Evolutionary conservation across 1,140 invertebrate species (phyloP).

Genomic region (Carposina sasakii): DNA sequence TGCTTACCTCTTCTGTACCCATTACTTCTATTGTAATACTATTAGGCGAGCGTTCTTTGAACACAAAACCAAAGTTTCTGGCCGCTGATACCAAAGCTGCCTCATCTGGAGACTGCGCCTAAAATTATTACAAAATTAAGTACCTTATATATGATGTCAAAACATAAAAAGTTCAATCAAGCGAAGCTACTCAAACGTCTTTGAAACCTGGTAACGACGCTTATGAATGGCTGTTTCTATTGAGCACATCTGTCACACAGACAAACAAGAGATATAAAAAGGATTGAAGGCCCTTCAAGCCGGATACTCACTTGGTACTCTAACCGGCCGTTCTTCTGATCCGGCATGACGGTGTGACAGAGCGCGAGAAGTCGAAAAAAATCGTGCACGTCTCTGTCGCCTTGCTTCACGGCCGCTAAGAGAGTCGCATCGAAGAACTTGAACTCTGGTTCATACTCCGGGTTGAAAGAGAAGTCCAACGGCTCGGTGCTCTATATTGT

Average conservation of each 20-base stretch:
- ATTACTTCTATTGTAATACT: slow-evolving; percentile 94
- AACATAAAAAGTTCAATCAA: too few species aligned
- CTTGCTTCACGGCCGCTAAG: slow-evolving; percentile 85
- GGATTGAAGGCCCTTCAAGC: too few species aligned
- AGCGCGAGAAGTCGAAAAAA: slow-evolving; percentile 93
- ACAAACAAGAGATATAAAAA: too few species aligned
- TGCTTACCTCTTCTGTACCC: slow-evolving; percentile 83
- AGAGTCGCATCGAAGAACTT: slow-evolving; percentile 94
- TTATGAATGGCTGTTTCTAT: too few species aligned
- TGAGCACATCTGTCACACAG: too few species aligned
- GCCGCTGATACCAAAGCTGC: slow-evolving; percentile 97
- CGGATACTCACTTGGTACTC: slow-evolving; percentile 74
- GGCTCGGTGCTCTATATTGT: slow-evolving; percentile 81
- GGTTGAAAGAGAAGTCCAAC: slow-evolving; percentile 96
- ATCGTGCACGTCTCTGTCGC: slow-evolving; percentile 82
- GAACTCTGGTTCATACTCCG: slow-evolving; percentile 92
- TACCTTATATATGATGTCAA: too few species aligned
- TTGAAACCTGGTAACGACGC: too few species aligned
- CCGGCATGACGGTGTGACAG: slow-evolving; percentile 99
- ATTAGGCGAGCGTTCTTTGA: slow-evolving; percentile 93
- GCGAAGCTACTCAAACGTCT: too few species aligned
- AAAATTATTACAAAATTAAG: too few species aligned
- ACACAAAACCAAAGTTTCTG: slow-evolving; percentile 98
- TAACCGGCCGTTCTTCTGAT: slow-evolving; percentile 86
- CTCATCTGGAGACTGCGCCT: slow-evolving; percentile 99